phyloP scores from a whole-genome alignment of 1,140 invertebrate genomes.

The Bombus difficillimus region DNA sequence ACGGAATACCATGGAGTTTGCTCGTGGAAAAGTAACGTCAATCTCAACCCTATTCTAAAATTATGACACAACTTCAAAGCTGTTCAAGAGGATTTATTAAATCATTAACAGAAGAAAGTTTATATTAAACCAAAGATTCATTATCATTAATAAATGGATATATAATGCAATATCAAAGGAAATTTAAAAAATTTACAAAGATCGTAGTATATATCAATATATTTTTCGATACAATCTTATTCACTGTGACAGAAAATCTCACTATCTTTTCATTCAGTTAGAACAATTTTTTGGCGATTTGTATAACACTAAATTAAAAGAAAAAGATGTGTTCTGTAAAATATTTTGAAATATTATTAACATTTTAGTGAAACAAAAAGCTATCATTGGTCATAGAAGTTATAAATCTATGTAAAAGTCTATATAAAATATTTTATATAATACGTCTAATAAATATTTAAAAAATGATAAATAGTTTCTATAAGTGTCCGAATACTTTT shows the following conservation, averaged over 20 bases:
- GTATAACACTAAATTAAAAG: neutral
- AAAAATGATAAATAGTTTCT: too few relatives aligned
- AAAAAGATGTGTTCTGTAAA: neutral
- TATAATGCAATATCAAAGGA: neutral
- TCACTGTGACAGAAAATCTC: too few relatives aligned
- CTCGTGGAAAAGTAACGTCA: neutral
- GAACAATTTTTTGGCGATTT: neutral
- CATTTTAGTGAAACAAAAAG: neutral
- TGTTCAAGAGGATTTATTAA: neutral
- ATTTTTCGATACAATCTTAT: too few relatives aligned
- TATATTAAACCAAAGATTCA: too few relatives aligned
- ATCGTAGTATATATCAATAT: neutral
- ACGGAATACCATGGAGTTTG: neutral
- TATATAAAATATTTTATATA: neutral
- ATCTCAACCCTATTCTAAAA: neutral
- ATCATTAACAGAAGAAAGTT: neutral
- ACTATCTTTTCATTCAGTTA: neutral
- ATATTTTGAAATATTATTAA: neutral
- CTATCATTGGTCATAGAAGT: neutral
- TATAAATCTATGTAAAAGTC: neutral
- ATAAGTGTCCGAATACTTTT: neutral
- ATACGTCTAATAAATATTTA: neutral
- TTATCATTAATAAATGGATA: too few relatives aligned
- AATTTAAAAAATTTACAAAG: neutral
- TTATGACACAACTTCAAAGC: neutral